These are phyloP conservation scores for Brachyistius frenatus DNA, from an alignment of 2,113 vertebrate species.

Conservation along the genomic window DNA sequence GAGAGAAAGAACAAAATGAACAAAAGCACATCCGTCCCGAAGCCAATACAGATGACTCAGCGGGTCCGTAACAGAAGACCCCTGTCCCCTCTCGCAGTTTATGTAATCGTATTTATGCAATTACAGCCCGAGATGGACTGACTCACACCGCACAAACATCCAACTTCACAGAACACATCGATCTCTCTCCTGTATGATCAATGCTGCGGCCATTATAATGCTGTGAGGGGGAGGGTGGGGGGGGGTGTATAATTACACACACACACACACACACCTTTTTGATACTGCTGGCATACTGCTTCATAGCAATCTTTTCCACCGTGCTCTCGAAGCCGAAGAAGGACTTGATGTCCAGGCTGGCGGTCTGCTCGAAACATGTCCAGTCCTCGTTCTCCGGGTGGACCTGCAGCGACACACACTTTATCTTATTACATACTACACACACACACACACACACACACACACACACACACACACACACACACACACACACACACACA, in stretches of 20 bases:
- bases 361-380: constrained; percentile 98
- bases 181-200: background rate
- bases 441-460: background rate
- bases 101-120: constrained; percentile 47
- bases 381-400: constrained; percentile 98
- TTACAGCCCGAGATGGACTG: constrained; percentile 9
- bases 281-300: constrained; percentile 98
- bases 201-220: background rate
- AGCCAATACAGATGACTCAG: constrained; percentile 42
- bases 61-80: constrained; percentile 2
- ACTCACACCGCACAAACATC: constrained; percentile 29
- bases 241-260: background rate
- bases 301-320: constrained; percentile 99
- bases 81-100: constrained; percentile 35
- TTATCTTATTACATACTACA: constrained; percentile 5
- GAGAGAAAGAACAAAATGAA: too few species aligned
- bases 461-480: too few species aligned
- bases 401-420: constrained; percentile 82
- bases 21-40: background rate
- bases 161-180: background rate
- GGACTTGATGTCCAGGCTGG: constrained; percentile 97
- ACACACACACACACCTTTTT: constrained; percentile 88
- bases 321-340: constrained; percentile 99
- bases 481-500: constrained; percentile 3
- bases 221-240: constrained; percentile 33